phyloP scores from a whole-genome alignment of 2,888 invertebrate species.

The Tanypteryx hageni region DNA sequence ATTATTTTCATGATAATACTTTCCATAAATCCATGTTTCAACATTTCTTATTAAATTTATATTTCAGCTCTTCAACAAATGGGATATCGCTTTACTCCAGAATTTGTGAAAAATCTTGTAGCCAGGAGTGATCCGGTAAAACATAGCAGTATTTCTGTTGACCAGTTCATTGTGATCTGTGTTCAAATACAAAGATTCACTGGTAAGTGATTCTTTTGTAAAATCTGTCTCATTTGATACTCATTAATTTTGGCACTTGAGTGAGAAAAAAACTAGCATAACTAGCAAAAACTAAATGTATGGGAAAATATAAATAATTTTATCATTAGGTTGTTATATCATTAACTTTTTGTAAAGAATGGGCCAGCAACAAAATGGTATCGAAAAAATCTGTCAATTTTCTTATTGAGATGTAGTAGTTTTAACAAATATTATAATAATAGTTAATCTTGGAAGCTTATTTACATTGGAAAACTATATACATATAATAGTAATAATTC shows the following conservation, averaged over 20 bases:
- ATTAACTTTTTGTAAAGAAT: no score
- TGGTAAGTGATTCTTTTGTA: conserved; percentile 70
- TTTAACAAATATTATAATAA: no score
- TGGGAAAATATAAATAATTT: no score
- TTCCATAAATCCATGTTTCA: not conserved
- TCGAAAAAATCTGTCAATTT: not conserved
- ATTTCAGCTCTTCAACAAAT: conserved; percentile 87
- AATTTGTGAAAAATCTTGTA: conserved; percentile 85
- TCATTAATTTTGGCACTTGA: conserved; percentile 71
- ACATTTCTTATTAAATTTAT: not conserved
- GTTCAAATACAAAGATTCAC: conserved; percentile 92
- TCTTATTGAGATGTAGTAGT: no score
- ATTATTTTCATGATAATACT: conserved; percentile 56
- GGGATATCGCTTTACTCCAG: conserved; percentile 90
- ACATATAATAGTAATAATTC: no score
- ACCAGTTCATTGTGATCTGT: conserved; percentile 92
- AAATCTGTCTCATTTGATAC: not conserved
- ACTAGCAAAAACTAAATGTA: no score
- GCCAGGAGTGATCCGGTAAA: conserved; percentile 82
- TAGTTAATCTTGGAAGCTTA: no score
- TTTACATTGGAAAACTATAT: no score
- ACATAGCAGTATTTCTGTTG: conserved; percentile 84
- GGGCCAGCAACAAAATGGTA: not conserved
- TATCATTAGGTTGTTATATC: no score
- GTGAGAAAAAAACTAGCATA: not conserved